phyloP scores from a whole-genome alignment of 2,113 vertebrate species.

The Felis catus region DNA sequence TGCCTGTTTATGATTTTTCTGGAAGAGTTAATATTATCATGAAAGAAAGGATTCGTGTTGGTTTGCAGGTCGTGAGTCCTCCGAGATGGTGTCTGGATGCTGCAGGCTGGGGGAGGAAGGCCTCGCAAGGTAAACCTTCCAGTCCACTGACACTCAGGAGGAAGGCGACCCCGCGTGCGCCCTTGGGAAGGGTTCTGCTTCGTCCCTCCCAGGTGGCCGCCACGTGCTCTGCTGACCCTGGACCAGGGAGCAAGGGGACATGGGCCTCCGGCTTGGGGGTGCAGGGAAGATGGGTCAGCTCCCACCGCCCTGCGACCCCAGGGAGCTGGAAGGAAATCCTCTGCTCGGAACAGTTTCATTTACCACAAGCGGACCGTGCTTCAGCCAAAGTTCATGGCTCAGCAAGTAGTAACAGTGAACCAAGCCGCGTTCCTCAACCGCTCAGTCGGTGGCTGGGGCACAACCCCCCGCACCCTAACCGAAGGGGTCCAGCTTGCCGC shows the following conservation, averaged over 20 bases:
- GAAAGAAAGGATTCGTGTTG: not conserved
- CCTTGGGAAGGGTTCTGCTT: not conserved
- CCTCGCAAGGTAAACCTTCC: not conserved
- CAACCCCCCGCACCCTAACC: not conserved
- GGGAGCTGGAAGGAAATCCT: too few species aligned
- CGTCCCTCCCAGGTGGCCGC: fast-evolving
- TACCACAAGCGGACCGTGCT: not conserved
- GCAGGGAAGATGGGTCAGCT: too few species aligned
- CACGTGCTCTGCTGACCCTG: not conserved
- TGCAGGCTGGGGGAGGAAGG: not conserved
- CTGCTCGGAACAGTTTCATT: not conserved
- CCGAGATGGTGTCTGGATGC: fast-evolving
- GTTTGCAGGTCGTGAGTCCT: not conserved
- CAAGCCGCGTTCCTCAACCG: too few species aligned
- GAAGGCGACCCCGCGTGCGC: not conserved
- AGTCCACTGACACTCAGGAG: too few species aligned
- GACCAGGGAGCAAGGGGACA: too few species aligned
- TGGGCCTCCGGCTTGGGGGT: not conserved
- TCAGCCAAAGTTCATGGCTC: not conserved
- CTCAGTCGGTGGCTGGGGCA: not conserved
- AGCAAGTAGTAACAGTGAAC: not conserved
- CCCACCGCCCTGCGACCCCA: not conserved
- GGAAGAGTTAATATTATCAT: fast-evolving
- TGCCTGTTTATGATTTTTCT: not conserved
- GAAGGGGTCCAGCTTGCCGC: not conserved